Percentiles rank a stretch among this genome's conserved stretches.
Evolutionary conservation across 2,113 vertebrate genomes (phyloP).

Genomic region (Laticauda laticaudata): DNA sequence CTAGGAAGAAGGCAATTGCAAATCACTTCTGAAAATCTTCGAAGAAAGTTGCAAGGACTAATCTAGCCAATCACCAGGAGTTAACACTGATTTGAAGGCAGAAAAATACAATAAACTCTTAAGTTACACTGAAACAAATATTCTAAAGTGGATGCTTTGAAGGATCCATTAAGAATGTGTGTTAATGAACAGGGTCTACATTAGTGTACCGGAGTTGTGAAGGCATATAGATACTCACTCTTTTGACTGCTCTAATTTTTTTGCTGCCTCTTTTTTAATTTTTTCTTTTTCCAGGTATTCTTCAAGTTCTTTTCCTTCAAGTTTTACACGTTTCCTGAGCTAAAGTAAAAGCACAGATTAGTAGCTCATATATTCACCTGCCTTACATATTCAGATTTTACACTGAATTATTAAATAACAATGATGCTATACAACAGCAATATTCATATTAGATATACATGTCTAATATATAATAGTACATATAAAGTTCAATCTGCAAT

Average conservation of each 20-base stretch:
- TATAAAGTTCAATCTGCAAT: neutral
- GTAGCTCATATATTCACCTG: neutral
- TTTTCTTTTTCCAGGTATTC: constrained; percentile 95
- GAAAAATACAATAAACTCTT: neutral
- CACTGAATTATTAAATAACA: neutral
- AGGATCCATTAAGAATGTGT: neutral
- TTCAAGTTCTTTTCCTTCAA: constrained; percentile 95
- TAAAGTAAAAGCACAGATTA: constrained; percentile 52
- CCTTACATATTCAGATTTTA: neutral
- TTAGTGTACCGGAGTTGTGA: neutral
- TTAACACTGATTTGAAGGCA: neutral
- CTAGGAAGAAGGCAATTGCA: neutral
- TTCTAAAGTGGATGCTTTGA: neutral
- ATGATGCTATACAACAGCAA: neutral
- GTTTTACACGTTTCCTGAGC: constrained; percentile 92
- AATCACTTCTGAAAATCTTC: neutral
- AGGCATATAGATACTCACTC: constrained; percentile 78
- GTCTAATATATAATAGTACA: neutral
- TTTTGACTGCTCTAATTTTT: constrained; percentile 97
- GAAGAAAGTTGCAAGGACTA: neutral
- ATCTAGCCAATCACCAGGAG: neutral
- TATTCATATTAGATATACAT: neutral
- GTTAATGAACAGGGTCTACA: neutral
- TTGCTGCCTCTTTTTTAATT: constrained; percentile 94
- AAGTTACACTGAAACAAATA: neutral